phyloP scores from a whole-genome alignment of 1,140 invertebrate genomes.

The Phocides pigmalion region DNA sequence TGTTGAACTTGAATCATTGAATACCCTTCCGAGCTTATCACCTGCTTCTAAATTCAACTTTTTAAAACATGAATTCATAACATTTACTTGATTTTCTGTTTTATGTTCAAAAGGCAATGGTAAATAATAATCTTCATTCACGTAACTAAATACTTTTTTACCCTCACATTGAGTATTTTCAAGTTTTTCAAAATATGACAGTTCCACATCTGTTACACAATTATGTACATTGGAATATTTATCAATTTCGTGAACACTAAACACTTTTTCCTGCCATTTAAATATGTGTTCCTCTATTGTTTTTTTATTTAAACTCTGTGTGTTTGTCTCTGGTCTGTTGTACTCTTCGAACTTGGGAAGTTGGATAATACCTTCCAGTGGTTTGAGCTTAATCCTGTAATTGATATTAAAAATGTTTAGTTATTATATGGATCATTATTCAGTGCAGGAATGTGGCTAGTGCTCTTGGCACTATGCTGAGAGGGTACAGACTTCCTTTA shows the following conservation, averaged over 20 bases:
- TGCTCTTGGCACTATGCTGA: too few relatives aligned
- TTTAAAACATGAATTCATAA: constrained; percentile 44
- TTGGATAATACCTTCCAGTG: constrained; percentile 55
- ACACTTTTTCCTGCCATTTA: constrained; percentile 78
- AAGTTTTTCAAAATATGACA: constrained; percentile 60
- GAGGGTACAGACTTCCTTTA: too few relatives aligned
- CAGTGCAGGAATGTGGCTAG: too few relatives aligned
- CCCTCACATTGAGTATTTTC: constrained; percentile 41
- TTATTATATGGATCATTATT: constrained; percentile 15
- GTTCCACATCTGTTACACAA: constrained; percentile 58
- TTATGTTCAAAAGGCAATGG: constrained; percentile 48
- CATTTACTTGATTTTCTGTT: constrained; percentile 33
- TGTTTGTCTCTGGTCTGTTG: constrained; percentile 43
- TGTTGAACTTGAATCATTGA: constrained; percentile 44
- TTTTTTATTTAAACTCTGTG: constrained; percentile 35
- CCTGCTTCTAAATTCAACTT: constrained; percentile 43
- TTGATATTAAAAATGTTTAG: neutral
- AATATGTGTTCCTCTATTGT: constrained; percentile 60
- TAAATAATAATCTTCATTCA: constrained; percentile 62
- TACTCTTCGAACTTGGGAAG: constrained; percentile 71
- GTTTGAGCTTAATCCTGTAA: constrained; percentile 72
- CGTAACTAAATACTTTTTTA: constrained; percentile 68
- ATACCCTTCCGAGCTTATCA: constrained; percentile 32
- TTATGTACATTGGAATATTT: constrained; percentile 58
- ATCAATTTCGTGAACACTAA: constrained; percentile 61